A percentile compares a stretch with the other conserved stretches of the same genome.
These are phyloP conservation scores for Mormyrus proboscirostris DNA, from an alignment of 2,797 vertebrate species.

Conservation along the genomic window DNA sequence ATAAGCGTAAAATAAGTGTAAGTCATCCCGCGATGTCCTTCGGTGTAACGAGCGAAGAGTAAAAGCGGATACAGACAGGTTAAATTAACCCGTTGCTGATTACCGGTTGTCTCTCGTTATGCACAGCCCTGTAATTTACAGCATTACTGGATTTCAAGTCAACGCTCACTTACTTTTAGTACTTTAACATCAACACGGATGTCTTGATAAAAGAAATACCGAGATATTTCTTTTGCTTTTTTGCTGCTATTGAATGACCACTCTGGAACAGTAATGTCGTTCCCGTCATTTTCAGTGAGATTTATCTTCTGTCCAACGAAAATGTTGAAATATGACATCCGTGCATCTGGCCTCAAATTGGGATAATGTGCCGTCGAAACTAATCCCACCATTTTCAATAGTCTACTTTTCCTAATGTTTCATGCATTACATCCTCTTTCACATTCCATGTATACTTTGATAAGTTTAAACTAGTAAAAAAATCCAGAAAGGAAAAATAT, in stretches of 20 bases:
- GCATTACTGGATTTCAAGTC: slow-evolving; percentile 17
- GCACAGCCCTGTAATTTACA: slow-evolving; percentile 20
- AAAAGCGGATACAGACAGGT: not conserved
- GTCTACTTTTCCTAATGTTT: not conserved
- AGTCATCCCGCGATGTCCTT: not conserved
- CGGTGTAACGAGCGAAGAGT: not conserved
- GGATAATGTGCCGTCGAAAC: not conserved
- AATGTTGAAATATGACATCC: not conserved
- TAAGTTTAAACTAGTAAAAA: not conserved
- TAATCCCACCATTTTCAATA: not conserved
- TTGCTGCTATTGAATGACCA: not conserved
- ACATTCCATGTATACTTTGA: not conserved
- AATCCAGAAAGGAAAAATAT: not conserved
- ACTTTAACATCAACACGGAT: slow-evolving; percentile 6
- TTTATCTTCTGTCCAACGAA: not conserved
- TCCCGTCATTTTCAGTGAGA: not conserved
- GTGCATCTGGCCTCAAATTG: not conserved
- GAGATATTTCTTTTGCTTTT: slow-evolving; percentile 6
- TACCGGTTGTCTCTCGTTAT: not conserved
- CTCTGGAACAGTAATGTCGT: not conserved
- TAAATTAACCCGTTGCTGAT: slow-evolving; percentile 16
- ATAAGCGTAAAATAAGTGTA: not conserved
- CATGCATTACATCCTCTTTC: not conserved
- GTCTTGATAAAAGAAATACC: slow-evolving; percentile 14
- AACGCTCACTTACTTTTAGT: slow-evolving; percentile 21